Evolutionary conservation across 2,888 invertebrate genomes (phyloP).

Genomic region (Quadriops clusia): DNA sequence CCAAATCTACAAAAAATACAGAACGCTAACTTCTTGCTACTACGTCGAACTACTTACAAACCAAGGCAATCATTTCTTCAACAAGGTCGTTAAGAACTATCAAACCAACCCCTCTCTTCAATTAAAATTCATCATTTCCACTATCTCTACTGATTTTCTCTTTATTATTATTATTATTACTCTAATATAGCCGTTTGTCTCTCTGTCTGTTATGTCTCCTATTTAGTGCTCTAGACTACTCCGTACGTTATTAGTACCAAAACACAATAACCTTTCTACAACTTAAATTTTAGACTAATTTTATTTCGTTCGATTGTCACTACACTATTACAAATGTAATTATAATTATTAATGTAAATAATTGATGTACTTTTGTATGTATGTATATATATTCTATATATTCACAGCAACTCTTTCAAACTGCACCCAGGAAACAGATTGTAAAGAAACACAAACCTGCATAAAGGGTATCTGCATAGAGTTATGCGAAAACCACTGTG

Average conservation of each 20-base stretch:
- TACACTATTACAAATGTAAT: constrained; percentile 12
- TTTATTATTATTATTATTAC: too few relatives aligned
- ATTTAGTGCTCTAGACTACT: too few relatives aligned
- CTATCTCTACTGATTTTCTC: constrained; percentile 11
- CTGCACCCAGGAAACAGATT: constrained; percentile 42
- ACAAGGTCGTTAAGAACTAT: too few relatives aligned
- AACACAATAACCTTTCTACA: too few relatives aligned
- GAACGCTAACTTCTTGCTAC: too few relatives aligned
- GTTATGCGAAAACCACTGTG: constrained; percentile 39
- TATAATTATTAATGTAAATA: constrained; percentile 13
- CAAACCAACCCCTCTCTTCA: constrained; percentile 11
- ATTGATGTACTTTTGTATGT: constrained; percentile 19
- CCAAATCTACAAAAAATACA: too few relatives aligned
- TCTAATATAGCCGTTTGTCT: too few relatives aligned
- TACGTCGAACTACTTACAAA: constrained; percentile 12
- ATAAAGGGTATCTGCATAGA: constrained; percentile 41
- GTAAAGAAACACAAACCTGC: constrained; percentile 42
- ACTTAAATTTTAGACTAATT: too few relatives aligned
- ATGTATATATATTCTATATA: constrained; percentile 18
- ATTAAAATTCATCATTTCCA: constrained; percentile 10
- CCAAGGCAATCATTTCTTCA: constrained; percentile 10
- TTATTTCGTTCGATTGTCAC: too few relatives aligned
- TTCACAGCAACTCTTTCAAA: constrained; percentile 29
- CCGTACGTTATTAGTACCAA: too few relatives aligned
- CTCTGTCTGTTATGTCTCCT: too few relatives aligned